Base-by-base conservation (phyloP, 2,888 invertebrate species). In the Andrena camellia region DNA sequence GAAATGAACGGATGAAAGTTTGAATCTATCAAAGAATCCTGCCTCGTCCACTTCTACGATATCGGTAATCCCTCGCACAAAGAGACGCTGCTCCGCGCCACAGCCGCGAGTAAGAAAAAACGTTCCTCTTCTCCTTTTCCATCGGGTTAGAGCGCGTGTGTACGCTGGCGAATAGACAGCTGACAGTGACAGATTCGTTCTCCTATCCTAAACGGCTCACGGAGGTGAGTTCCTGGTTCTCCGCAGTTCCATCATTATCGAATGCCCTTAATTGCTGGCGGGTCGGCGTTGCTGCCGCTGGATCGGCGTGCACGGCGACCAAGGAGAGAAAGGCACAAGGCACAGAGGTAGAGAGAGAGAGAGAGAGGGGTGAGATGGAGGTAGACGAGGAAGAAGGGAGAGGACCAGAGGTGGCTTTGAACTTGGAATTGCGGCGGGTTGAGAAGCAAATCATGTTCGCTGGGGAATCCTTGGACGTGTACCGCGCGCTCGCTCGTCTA, bases 161-260 rank as follows among this genome's bases (percentile, higher is more conserved):
- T 20, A 13, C 69, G 70, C 62, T 68, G 33, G 69, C 86, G 89
- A 87, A 88, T 88, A 71, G 83, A 74, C 64, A 83, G 73, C 81
- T 84, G 89, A 89, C 89, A 88, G 80, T 87, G 89, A 88, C 88
- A 86, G 87, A 88, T 88, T 87, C 78, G 76, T 69, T 80, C 81
- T 75, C 76, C 50, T 64, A 74, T 87, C 42, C 79, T 83, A 74
- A 83, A 81, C 83, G 60, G 83, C 83, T 79, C 70, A 81, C 57
- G 62, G 29, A 26, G 67, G 69, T 8, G 73, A 69, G 78, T 80
- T 81, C 68, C 82, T 69, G 82, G 77, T 83, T 81, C 73, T 73
- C 69, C 67, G 68, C 69, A 77, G 84, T 87, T 86, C 75, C 80
- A 82, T 88, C 87, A 81, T 88, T 89, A 88, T 88, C 88, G 87